These are phyloP conservation scores for Eupithecia tripunctaria DNA, from an alignment of 2,888 invertebrate genomes.

Conservation along the genomic window DNA sequence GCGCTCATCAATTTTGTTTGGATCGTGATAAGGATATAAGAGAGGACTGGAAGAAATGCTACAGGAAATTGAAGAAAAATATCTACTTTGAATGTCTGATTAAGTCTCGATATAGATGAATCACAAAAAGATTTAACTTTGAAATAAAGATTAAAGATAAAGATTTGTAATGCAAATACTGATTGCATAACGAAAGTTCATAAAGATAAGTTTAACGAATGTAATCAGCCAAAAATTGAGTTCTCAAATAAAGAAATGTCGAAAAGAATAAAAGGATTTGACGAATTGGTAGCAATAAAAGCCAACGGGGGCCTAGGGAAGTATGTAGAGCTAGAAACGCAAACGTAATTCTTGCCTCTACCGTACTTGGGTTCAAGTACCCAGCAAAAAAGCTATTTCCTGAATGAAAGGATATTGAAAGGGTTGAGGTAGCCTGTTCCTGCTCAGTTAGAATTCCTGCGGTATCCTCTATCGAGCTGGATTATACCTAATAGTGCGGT, in stretches of 20 bases:
- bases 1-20: slow-evolving; percentile 52
- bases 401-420: slow-evolving; percentile 6
- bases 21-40: slow-evolving; percentile 44
- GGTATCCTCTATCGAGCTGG: slow-evolving; percentile 31
- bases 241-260: not conserved
- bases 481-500: slow-evolving; percentile 18
- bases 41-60: slow-evolving; percentile 34
- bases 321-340: not conserved
- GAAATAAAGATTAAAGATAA: not conserved
- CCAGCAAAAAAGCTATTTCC: slow-evolving; percentile 10
- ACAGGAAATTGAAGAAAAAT: slow-evolving; percentile 27
- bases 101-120: slow-evolving; percentile 15
- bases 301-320: slow-evolving; percentile 1
- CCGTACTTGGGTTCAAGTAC: not conserved
- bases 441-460: slow-evolving; percentile 27
- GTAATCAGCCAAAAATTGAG: too few relatives aligned
- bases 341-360: not conserved
- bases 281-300: slow-evolving; percentile 6
- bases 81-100: slow-evolving; percentile 35
- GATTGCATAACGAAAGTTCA: not conserved
- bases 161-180: not conserved
- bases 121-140: not conserved
- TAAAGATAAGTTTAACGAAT: not conserved
- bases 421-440: slow-evolving; percentile 5
- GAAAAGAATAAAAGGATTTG: not conserved